Conservation (phyloP, 2,888 invertebrate species). For the Heliconius erato region DNA sequence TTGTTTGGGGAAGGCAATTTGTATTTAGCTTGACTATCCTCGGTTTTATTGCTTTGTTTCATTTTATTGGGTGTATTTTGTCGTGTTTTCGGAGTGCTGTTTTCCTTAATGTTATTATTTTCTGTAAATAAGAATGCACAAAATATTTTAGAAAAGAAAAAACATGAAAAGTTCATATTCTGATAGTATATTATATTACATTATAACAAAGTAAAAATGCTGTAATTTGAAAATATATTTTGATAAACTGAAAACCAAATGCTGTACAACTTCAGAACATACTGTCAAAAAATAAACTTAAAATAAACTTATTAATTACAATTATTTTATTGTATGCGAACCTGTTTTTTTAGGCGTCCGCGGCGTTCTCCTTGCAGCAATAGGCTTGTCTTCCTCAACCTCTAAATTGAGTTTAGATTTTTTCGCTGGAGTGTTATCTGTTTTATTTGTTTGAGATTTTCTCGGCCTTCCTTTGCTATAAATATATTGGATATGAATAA, state of each 20-base stretch:
- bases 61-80: conserved; percentile 8
- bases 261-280: too few relatives aligned
- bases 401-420: conserved; percentile 43
- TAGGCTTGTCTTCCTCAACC: conserved; percentile 11
- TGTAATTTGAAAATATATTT: too few relatives aligned
- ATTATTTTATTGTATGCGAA: background rate
- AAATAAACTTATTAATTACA: too few relatives aligned
- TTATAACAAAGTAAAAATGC: too few relatives aligned
- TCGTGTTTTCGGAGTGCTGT: conserved; percentile 15
- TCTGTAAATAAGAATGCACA: conserved; percentile 3
- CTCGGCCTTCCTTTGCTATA: conserved; percentile 52
- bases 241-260: too few relatives aligned
- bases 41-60: background rate
- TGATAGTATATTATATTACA: background rate
- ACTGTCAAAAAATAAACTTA: background rate
- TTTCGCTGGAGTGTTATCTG: conserved; percentile 48
- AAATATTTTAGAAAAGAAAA: background rate
- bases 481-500: background rate
- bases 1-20: conserved; percentile 56
- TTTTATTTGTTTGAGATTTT: conserved; percentile 47
- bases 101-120: conserved; percentile 14
- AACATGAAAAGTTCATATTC: background rate
- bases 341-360: conserved; percentile 17
- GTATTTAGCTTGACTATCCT: conserved; percentile 49
- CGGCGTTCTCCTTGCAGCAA: conserved; percentile 21